These are phyloP conservation scores for Colletes latitarsis DNA, from an alignment of 1,140 invertebrate species.

Conservation along the genomic window DNA sequence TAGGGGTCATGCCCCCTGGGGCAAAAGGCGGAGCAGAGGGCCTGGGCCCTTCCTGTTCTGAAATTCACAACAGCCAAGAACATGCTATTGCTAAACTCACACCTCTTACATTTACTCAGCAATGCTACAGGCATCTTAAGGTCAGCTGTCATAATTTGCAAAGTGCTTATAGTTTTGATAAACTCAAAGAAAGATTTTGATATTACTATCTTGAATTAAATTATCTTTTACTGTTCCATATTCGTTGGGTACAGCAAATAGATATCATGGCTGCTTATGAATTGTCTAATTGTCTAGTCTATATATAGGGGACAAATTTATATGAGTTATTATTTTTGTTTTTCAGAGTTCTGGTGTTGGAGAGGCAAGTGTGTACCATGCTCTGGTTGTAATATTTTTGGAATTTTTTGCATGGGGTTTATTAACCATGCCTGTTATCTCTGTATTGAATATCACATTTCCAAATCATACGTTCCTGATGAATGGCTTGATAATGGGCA, in stretches of 20 bases:
- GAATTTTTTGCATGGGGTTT: conserved; percentile 99
- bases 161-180: conserved; percentile 44
- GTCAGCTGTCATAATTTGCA: conserved; percentile 66
- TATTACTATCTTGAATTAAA: not conserved
- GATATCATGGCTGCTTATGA: conserved; percentile 49
- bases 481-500: conserved; percentile 99
- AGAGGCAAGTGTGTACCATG: conserved; percentile 98
- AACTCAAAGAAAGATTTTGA: conserved; percentile 13
- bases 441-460: conserved; percentile 98
- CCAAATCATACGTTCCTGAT: conserved; percentile 99
- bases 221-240: conserved; percentile 20
- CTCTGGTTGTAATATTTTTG: conserved; percentile 98
- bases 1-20: conserved; percentile 79
- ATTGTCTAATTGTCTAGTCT: conserved; percentile 16
- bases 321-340: conserved; percentile 63
- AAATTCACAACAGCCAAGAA: conserved; percentile 73
- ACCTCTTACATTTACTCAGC: conserved; percentile 73
- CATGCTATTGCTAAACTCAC: conserved; percentile 69
- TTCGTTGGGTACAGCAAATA: conserved; percentile 40
- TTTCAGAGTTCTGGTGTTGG: conserved; percentile 92
- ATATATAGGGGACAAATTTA: not conserved
- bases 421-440: conserved; percentile 98
- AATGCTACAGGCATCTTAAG: conserved; percentile 80
- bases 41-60: conserved; percentile 77
- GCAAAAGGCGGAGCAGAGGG: conserved; percentile 75